These are phyloP conservation scores for Tragelaphus scriptus DNA, from an alignment of 2,113 vertebrate species.

Conservation along the genomic window DNA sequence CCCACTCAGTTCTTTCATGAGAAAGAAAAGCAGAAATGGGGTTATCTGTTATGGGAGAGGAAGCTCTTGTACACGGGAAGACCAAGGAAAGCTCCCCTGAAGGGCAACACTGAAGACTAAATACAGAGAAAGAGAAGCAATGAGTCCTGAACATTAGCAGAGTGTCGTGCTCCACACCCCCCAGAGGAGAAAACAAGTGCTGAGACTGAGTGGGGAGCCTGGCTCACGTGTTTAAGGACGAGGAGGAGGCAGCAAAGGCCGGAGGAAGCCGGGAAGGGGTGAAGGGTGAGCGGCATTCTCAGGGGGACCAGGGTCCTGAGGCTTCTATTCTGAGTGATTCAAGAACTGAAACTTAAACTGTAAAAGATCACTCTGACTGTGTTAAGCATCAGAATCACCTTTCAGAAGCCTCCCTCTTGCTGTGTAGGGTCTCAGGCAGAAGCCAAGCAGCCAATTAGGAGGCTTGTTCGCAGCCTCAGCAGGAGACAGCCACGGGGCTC, in stretches of 20 bases:
- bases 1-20: neutral
- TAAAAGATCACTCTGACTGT: neutral
- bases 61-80: neutral
- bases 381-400: neutral
- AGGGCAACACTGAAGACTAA: neutral
- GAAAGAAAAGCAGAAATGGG: neutral
- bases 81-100: neutral
- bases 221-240: neutral
- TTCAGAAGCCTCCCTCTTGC: neutral
- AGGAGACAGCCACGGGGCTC: neutral
- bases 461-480: neutral
- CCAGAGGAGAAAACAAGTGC: neutral
- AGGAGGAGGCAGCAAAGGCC: neutral
- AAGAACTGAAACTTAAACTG: neutral
- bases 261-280: neutral
- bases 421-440: neutral
- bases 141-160: neutral
- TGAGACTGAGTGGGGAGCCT: neutral
- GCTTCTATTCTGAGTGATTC: neutral
- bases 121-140: neutral
- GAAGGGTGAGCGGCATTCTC: neutral
- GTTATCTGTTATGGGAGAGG: neutral
- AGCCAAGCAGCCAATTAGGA: neutral
- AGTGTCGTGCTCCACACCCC: rapidly evolving
- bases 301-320: neutral